Evolutionary conservation across 2,113 vertebrate genomes (phyloP).

Genomic region (Mugil cephalus): DNA sequence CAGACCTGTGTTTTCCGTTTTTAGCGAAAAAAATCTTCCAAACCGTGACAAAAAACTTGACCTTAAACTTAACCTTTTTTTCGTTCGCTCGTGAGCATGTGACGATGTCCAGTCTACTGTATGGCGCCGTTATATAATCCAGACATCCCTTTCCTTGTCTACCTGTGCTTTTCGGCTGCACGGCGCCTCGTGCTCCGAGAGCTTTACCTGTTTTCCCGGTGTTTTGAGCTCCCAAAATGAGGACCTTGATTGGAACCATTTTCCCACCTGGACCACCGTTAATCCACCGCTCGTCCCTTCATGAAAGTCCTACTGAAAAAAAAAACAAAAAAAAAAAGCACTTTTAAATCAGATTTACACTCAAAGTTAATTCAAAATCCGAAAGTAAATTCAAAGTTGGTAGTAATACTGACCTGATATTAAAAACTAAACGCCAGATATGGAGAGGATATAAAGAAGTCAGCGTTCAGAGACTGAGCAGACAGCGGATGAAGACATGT

Average conservation of each 20-base stretch:
- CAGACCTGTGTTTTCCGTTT: slow-evolving; percentile 32
- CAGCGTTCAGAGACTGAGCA: slow-evolving; percentile 38
- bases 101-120: background rate
- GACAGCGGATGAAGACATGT: slow-evolving; percentile 27
- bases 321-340: background rate
- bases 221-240: slow-evolving; percentile 70
- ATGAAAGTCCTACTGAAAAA: slow-evolving; percentile 21
- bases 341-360: too few species aligned
- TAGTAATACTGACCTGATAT: slow-evolving; percentile 28
- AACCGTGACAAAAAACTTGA: slow-evolving; percentile 4
- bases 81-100: background rate
- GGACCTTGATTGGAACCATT: slow-evolving; percentile 70
- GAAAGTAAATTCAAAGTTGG: background rate
- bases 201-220: slow-evolving; percentile 73
- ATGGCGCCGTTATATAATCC: background rate
- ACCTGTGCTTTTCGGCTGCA: background rate
- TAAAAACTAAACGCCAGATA: slow-evolving; percentile 23
- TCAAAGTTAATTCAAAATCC: too few species aligned
- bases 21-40: slow-evolving; percentile 13
- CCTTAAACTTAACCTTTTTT: slow-evolving; percentile 23
- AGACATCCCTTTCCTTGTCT: background rate
- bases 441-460: slow-evolving; percentile 5
- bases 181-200: background rate
- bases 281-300: background rate
- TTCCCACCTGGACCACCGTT: background rate